Evolutionary conservation across 2,888 invertebrate species (phyloP).

Genomic region (Furcula furcula): DNA sequence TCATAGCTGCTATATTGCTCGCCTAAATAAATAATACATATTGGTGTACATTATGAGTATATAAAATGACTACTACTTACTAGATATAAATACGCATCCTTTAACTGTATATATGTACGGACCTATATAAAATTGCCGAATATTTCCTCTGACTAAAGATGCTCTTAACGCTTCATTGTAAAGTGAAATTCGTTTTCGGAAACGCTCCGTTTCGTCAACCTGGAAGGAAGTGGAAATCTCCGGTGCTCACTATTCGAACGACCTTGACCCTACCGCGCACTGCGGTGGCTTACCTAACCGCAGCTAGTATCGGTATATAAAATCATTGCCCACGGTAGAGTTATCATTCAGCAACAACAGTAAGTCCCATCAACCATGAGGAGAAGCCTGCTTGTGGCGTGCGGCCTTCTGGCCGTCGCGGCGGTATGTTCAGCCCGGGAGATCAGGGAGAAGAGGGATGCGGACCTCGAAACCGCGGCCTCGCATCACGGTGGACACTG

Average conservation of each 20-base stretch:
- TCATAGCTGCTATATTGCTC: too few species aligned
- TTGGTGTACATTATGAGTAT: too few species aligned
- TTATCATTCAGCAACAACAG: conserved; percentile 56
- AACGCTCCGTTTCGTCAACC: too few species aligned
- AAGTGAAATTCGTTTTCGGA: too few species aligned
- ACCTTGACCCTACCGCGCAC: conserved; percentile 61
- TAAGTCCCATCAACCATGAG: conserved; percentile 50
- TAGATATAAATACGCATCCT: too few species aligned
- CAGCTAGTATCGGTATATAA: conserved; percentile 60
- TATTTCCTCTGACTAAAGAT: too few species aligned
- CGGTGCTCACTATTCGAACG: conserved; percentile 32
- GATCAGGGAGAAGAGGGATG: conserved; percentile 62
- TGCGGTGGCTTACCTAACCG: conserved; percentile 56
- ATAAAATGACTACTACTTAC: too few species aligned
- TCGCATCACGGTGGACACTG: conserved; percentile 42
- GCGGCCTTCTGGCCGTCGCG: conserved; percentile 69
- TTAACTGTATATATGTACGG: too few species aligned
- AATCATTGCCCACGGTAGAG: conserved; percentile 52
- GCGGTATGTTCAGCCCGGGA: conserved; percentile 73
- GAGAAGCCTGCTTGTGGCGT: conserved; percentile 45
- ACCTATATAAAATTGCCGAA: too few species aligned
- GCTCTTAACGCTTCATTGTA: too few species aligned
- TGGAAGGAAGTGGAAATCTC: conserved; percentile 57
- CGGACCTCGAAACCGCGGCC: conserved; percentile 78
- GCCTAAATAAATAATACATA: too few species aligned